Conservation (phyloP, 2,113 vertebrate species). For the Limanda limanda region DNA sequence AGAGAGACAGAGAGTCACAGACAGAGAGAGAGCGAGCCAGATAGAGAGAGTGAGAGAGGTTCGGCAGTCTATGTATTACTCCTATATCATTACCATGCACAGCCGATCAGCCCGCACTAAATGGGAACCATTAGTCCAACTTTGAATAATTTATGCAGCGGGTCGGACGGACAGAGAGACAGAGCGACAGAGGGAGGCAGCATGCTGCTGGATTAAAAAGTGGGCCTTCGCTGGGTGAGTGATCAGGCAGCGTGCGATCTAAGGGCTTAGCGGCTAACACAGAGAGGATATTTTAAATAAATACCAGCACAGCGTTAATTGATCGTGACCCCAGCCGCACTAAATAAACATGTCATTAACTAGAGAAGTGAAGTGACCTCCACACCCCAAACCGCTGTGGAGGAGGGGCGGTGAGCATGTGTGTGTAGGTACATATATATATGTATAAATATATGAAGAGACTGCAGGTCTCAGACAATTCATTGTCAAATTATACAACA, state of each 20-base stretch:
- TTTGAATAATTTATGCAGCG: constrained; percentile 79
- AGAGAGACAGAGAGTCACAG: constrained; percentile 39
- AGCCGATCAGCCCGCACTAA: constrained; percentile 67
- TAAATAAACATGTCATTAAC: constrained; percentile 84
- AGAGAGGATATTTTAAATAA: constrained; percentile 81
- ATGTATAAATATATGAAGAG: constrained; percentile 2
- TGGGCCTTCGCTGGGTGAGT: constrained; percentile 71
- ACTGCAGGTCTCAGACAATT: constrained; percentile 23
- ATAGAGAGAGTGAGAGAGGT: constrained; percentile 39
- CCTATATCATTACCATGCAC: constrained; percentile 71
- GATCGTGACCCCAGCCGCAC: constrained; percentile 74
- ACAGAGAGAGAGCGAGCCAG: constrained; percentile 31
- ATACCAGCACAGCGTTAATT: constrained; percentile 72
- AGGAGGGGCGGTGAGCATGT: constrained; percentile 50
- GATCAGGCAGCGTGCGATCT: constrained; percentile 67
- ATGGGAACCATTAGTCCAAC: constrained; percentile 78
- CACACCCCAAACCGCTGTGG: constrained; percentile 48
- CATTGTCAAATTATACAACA: constrained; percentile 17
- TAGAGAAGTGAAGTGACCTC: constrained; percentile 70
- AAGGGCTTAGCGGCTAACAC: constrained; percentile 62
- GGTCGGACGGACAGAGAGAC: constrained; percentile 61
- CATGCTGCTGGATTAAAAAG: constrained; percentile 72
- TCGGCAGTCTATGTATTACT: constrained; percentile 44
- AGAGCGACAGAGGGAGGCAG: constrained; percentile 46
- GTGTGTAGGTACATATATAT: constrained; percentile 18